These are phyloP conservation scores for Diplosoma virens DNA, from an alignment of 23 tunicate genomes.

Conservation along the genomic window DNA sequence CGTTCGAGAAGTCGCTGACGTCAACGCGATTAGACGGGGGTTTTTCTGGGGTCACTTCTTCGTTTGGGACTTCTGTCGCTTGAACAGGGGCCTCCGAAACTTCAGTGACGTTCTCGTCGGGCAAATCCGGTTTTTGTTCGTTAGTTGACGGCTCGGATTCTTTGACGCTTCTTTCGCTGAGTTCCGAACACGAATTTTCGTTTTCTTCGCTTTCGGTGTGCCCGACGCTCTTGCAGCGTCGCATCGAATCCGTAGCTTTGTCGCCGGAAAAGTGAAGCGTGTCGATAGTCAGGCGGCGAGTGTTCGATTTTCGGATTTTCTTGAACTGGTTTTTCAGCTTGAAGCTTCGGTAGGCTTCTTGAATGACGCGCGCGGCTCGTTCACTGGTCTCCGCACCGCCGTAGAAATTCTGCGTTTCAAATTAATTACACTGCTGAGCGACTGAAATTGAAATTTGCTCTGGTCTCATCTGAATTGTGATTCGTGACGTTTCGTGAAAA, in stretches of 20 bases:
- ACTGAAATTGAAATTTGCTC: no score
- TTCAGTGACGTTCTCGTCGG: not conserved
- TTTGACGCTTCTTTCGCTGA: not conserved
- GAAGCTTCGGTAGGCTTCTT: constrained; percentile 82
- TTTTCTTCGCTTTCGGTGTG: not conserved
- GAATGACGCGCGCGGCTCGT: constrained; percentile 88
- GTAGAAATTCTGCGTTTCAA: constrained; percentile 73
- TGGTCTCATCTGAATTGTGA: no score
- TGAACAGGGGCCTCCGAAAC: not conserved
- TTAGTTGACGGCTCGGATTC: not conserved
- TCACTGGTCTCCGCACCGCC: constrained; percentile 76
- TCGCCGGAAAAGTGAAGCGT: not conserved
- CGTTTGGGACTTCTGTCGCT: not conserved
- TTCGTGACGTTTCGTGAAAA: no score
- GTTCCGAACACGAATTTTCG: not conserved
- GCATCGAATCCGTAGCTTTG: not conserved
- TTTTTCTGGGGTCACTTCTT: not conserved
- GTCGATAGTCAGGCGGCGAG: constrained; percentile 72
- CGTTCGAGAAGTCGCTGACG: not conserved
- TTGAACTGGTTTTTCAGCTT: constrained; percentile 64
- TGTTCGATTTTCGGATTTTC: constrained; percentile 62
- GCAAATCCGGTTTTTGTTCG: not conserved
- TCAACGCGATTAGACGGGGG: not conserved
- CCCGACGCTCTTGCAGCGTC: not conserved
- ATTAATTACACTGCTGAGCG: no score